A percentile compares a stretch with the other conserved stretches of the same genome.
Conservation (phyloP, 2,888 invertebrate species). For the Ochlodes sylvanus region DNA sequence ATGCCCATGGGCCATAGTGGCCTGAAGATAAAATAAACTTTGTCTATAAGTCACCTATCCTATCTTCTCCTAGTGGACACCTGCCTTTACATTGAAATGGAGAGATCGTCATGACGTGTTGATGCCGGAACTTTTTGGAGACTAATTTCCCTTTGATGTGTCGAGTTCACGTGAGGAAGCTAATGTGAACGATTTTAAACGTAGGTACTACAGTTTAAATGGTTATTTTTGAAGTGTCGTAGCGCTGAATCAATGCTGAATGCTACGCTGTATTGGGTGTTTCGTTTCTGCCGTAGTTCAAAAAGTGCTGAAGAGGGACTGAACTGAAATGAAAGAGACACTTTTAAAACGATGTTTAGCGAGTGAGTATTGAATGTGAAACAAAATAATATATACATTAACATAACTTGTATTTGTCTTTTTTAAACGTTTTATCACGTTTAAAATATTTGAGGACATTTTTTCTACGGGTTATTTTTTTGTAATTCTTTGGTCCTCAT, state of each 20-base stretch:
- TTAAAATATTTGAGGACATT: too few species aligned
- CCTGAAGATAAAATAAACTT: background rate
- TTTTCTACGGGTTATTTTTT: too few species aligned
- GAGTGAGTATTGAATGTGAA: too few species aligned
- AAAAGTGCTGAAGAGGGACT: conserved; percentile 3
- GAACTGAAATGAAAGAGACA: background rate
- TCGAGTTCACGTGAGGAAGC: conserved; percentile 49
- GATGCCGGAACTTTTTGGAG: conserved; percentile 48
- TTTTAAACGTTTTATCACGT: too few species aligned
- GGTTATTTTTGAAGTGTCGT: conserved; percentile 28
- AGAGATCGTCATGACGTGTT: conserved; percentile 29
- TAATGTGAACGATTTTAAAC: conserved; percentile 43
- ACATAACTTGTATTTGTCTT: too few species aligned
- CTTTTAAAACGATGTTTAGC: background rate
- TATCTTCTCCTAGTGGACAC: conserved; percentile 5
- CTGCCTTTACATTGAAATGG: conserved; percentile 37
- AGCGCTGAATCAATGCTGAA: conserved; percentile 32
- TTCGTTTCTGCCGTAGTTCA: background rate
- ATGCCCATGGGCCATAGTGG: too few species aligned
- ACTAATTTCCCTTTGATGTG: conserved; percentile 52
- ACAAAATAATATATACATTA: too few species aligned
- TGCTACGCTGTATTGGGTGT: conserved; percentile 25
- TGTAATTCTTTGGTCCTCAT: too few species aligned
- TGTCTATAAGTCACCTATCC: background rate
- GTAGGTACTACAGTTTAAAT: conserved; percentile 23